Percentiles rank a stretch among this genome's conserved stretches.
These are phyloP conservation scores for Hemistola chrysoprasaria DNA, from an alignment of 2,888 invertebrate species.

Conservation along the genomic window DNA sequence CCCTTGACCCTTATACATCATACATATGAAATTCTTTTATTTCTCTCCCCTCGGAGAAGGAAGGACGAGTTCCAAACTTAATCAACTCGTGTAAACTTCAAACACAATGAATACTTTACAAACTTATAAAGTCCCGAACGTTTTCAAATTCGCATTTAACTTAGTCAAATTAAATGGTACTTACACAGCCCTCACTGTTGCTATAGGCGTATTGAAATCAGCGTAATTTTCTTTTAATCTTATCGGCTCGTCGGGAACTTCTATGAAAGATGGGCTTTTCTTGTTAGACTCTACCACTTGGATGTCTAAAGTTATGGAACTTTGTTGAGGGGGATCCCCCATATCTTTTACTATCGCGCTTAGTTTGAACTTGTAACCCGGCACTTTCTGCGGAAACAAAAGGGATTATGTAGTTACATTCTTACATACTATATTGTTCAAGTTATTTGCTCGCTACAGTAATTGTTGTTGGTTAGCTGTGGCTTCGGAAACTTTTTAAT, in stretches of 20 bases:
- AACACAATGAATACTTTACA: slow-evolving; percentile 26
- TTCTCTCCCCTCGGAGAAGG: slow-evolving; percentile 15
- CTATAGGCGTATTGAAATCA: slow-evolving; percentile 87
- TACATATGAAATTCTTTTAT: slow-evolving; percentile 24
- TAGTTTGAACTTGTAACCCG: slow-evolving; percentile 85
- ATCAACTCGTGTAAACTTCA: slow-evolving; percentile 23
- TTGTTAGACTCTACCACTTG: slow-evolving; percentile 93
- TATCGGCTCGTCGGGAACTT: slow-evolving; percentile 83
- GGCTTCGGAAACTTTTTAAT: slow-evolving; percentile 7
- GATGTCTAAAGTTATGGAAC: slow-evolving; percentile 90
- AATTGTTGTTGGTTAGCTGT: slow-evolving; percentile 28
- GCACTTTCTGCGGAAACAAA: slow-evolving; percentile 76
- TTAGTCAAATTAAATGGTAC: slow-evolving; percentile 49
- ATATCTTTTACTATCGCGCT: slow-evolving; percentile 90
- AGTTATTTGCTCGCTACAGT: slow-evolving; percentile 14
- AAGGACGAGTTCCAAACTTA: slow-evolving; percentile 17
- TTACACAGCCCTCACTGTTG: slow-evolving; percentile 87
- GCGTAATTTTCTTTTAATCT: slow-evolving; percentile 88
- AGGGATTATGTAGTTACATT: slow-evolving; percentile 22
- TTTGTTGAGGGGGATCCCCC: slow-evolving; percentile 84
- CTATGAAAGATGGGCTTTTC: slow-evolving; percentile 89
- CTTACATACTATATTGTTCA: slow-evolving; percentile 15
- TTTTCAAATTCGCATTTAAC: slow-evolving; percentile 33
- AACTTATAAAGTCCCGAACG: slow-evolving; percentile 19
- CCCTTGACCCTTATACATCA: slow-evolving; percentile 21